A percentile compares a stretch with the other conserved stretches of the same genome.
Evolutionary conservation across 2,113 vertebrate genomes (phyloP).

Genomic region (Accipiter cooperii): DNA sequence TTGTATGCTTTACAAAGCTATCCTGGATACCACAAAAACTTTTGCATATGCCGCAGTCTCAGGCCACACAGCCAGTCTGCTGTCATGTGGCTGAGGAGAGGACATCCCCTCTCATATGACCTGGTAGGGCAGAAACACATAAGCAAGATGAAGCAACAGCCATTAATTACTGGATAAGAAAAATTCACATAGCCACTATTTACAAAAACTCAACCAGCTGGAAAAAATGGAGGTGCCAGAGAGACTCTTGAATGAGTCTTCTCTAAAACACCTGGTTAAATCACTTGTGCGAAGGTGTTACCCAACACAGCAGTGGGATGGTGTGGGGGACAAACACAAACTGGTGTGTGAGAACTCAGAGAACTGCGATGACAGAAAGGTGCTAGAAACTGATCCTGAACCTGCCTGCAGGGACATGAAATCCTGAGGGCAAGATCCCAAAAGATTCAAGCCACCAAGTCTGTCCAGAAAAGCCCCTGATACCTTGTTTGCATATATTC

Average conservation of each 20-base stretch:
- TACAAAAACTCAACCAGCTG: background rate
- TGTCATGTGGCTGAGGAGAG: background rate
- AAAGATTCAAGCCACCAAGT: background rate
- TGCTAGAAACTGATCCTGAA: background rate
- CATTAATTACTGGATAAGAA: background rate
- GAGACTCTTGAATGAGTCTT: background rate
- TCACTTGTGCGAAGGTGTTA: background rate
- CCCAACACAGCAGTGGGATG: accelerated
- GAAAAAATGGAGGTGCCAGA: background rate
- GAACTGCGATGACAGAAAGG: background rate
- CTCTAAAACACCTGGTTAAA: background rate
- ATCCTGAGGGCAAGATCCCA: background rate
- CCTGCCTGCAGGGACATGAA: background rate
- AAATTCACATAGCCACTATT: background rate
- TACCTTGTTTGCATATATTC: background rate
- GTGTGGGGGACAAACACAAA: background rate
- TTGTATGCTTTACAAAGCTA: background rate
- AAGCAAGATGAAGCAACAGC: background rate
- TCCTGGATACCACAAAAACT: background rate
- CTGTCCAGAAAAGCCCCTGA: background rate
- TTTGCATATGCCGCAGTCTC: background rate
- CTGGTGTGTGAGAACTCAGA: background rate
- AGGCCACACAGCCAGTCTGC: background rate
- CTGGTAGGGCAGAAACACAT: background rate
- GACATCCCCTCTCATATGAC: background rate